Percentiles rank a stretch among this genome's conserved stretches.
Evolutionary conservation across 2,113 vertebrate genomes (phyloP).

Genomic region (Pantherophis guttatus): DNA sequence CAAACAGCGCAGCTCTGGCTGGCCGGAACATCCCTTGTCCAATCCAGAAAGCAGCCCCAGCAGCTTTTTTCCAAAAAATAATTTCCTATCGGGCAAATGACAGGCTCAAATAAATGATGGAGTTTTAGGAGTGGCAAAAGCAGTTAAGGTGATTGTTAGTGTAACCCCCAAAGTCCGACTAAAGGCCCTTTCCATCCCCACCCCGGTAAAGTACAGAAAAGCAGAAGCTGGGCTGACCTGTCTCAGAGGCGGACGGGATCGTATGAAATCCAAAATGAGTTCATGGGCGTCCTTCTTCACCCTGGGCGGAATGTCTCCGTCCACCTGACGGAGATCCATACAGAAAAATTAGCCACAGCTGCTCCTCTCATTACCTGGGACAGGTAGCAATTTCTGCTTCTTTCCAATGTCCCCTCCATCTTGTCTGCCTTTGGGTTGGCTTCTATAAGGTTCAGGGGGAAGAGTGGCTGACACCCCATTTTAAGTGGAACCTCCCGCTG

Average conservation of each 20-base stretch:
- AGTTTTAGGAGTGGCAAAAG: background rate
- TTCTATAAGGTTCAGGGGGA: too few relatives aligned
- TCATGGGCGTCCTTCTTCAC: slow-evolving; percentile 92
- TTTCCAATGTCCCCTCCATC: background rate
- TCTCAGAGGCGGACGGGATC: slow-evolving; percentile 91
- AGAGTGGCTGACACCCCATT: background rate
- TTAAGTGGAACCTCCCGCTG: background rate
- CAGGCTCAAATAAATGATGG: background rate
- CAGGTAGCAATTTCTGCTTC: background rate
- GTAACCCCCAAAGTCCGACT: background rate
- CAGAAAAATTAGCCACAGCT: background rate
- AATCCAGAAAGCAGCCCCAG: background rate
- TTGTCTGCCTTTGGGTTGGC: background rate
- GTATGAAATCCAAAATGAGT: slow-evolving; percentile 91
- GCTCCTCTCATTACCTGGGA: background rate
- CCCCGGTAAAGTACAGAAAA: background rate
- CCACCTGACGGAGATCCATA: slow-evolving; percentile 72
- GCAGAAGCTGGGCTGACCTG: slow-evolving; percentile 67
- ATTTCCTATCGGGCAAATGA: background rate
- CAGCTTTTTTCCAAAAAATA: background rate
- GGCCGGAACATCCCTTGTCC: too few relatives aligned
- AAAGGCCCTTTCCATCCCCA: background rate
- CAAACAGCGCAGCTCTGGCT: too few relatives aligned
- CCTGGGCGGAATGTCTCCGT: slow-evolving; percentile 83
- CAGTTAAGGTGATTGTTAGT: background rate